Evolutionary conservation across 2,888 invertebrate species (phyloP).

Genomic region (Caenorhabditis sp.): DNA sequence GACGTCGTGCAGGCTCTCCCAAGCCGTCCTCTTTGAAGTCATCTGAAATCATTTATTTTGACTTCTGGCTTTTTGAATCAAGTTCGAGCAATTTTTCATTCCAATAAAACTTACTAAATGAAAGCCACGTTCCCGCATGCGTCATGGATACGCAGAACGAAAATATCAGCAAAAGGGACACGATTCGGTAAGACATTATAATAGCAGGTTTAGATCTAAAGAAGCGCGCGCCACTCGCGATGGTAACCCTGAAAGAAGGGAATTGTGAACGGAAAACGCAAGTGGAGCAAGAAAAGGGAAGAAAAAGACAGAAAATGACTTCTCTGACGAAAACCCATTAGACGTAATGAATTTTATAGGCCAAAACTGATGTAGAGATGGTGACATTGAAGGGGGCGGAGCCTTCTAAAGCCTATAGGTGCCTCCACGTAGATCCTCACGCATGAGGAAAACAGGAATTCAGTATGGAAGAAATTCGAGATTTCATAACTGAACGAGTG

Average conservation of each 20-base stretch:
- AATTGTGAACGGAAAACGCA: not conserved
- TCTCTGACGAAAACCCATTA: slow-evolving; percentile 52
- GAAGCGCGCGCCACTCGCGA: not conserved
- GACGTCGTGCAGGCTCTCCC: slow-evolving; percentile 45
- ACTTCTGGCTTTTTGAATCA: too few relatives aligned
- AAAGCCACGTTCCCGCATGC: slow-evolving; percentile 60
- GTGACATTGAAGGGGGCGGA: slow-evolving; percentile 30
- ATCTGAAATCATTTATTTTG: slow-evolving; percentile 32
- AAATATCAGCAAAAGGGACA: slow-evolving; percentile 23
- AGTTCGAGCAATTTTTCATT: too few relatives aligned
- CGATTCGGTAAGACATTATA: slow-evolving; percentile 17
- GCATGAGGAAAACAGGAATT: slow-evolving; percentile 4
- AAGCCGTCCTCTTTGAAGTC: slow-evolving; percentile 60
- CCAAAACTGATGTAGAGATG: slow-evolving; percentile 28
- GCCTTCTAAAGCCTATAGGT: too few relatives aligned
- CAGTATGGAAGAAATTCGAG: slow-evolving; percentile 1
- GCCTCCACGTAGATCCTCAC: not conserved
- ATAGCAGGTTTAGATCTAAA: slow-evolving; percentile 6
- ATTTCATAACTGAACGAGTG: not conserved
- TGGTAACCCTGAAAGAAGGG: slow-evolving; percentile 46
- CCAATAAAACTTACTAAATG: slow-evolving; percentile 51
- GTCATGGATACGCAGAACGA: slow-evolving; percentile 2
- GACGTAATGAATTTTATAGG: slow-evolving; percentile 57
- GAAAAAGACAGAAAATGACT: not conserved
- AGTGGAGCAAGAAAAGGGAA: not conserved